A percentile compares a stretch with the other conserved stretches of the same genome.
Evolutionary conservation across 2,888 invertebrate genomes (phyloP).

Genomic region (Apodemia duryi): DNA sequence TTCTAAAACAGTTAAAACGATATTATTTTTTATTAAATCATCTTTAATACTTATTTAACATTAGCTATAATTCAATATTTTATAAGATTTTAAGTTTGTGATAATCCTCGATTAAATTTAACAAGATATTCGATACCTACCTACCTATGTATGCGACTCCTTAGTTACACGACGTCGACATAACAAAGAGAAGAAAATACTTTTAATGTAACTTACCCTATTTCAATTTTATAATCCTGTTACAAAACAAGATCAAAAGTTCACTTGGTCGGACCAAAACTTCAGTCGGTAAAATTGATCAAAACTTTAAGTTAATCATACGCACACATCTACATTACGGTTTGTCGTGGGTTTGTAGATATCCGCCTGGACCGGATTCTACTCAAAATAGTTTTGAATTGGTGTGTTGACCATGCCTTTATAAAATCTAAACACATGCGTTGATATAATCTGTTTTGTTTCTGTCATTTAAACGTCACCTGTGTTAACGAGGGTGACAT

Average conservation of each 20-base stretch:
- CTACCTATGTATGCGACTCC: constrained; percentile 53
- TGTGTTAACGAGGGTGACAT: too few species aligned
- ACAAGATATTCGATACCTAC: constrained; percentile 76
- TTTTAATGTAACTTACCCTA: constrained; percentile 61
- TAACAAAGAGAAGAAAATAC: constrained; percentile 61
- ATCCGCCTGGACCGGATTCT: constrained; percentile 18
- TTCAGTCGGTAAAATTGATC: constrained; percentile 76
- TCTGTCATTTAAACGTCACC: background rate
- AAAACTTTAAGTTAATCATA: constrained; percentile 52
- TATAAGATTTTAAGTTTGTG: constrained; percentile 72
- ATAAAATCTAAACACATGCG: background rate
- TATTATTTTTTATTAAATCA: constrained; percentile 60
- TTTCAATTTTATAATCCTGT: constrained; percentile 67
- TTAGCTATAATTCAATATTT: constrained; percentile 64
- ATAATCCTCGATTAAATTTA: constrained; percentile 72
- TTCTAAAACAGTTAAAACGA: constrained; percentile 75
- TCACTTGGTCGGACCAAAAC: constrained; percentile 79
- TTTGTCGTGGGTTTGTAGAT: too few species aligned
- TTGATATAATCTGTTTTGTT: background rate
- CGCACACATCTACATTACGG: constrained; percentile 33
- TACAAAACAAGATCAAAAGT: constrained; percentile 74
- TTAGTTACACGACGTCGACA: constrained; percentile 58
- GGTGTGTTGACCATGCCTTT: background rate
- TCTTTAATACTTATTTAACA: constrained; percentile 73
- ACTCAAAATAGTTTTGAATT: constrained; percentile 5